Evolutionary conservation across 1,140 invertebrate genomes (phyloP).

Genomic region (Brachionus rotundiformis): DNA sequence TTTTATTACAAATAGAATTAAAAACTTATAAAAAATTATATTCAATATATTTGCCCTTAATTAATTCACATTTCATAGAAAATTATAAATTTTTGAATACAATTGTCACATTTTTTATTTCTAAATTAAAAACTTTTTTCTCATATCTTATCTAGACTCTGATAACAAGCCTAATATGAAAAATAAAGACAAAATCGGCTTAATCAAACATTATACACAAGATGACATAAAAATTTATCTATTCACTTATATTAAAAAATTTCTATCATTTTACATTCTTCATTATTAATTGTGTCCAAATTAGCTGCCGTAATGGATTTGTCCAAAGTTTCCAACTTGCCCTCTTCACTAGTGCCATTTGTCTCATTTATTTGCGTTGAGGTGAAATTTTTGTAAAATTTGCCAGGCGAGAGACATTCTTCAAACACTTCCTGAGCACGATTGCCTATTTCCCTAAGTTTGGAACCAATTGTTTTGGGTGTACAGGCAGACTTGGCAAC

Average conservation of each 20-base stretch:
- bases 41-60: too few species aligned
- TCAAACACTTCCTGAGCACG: background rate
- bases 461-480: background rate
- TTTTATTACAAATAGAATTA: too few species aligned
- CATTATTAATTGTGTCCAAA: background rate
- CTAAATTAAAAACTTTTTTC: too few species aligned
- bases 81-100: background rate
- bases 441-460: background rate
- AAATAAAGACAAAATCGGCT: background rate
- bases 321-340: background rate
- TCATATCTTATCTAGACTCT: background rate
- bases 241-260: background rate
- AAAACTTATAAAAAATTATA: too few species aligned
- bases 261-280: background rate
- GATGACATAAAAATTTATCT: background rate
- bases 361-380: background rate
- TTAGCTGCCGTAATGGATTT: background rate
- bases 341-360: background rate
- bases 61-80: background rate
- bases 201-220: background rate
- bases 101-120: too few species aligned
- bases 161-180: background rate
- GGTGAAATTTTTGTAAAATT: constrained; percentile 24
- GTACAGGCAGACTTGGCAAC: background rate
- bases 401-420: background rate